Evolutionary conservation across 2,113 vertebrate genomes (phyloP).

Genomic region (Bostrychus sinensis): DNA sequence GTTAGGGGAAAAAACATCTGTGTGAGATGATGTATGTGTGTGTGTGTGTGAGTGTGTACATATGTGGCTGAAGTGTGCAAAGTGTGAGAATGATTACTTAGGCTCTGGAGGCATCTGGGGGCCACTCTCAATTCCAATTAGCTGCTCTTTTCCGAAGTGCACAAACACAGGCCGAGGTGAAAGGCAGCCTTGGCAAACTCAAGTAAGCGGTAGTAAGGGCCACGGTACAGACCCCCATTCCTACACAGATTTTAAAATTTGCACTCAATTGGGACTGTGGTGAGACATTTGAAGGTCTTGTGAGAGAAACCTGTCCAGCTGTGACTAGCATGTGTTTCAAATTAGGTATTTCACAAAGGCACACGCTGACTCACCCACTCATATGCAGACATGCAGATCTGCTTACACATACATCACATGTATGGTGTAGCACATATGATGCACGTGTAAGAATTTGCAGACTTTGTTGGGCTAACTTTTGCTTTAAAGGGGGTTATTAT

Average conservation of each 20-base stretch:
- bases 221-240: conserved; percentile 18
- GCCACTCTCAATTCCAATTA: conserved; percentile 72
- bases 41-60: conserved; percentile 8
- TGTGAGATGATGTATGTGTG: conserved; percentile 49
- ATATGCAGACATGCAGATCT: conserved; percentile 21
- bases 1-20: conserved; percentile 62
- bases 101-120: conserved; percentile 63
- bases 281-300: conserved; percentile 70
- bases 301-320: conserved; percentile 70
- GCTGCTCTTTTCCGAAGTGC: conserved; percentile 50
- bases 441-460: background rate
- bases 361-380: conserved; percentile 44
- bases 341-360: conserved; percentile 64
- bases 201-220: conserved; percentile 31
- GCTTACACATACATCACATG: conserved; percentile 11
- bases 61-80: conserved; percentile 4
- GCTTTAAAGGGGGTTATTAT: no score
- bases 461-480: background rate
- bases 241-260: conserved; percentile 56
- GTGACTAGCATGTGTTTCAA: conserved; percentile 71
- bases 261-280: conserved; percentile 54
- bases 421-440: conserved; percentile 7
- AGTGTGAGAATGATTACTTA: conserved; percentile 51
- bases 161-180: conserved; percentile 55
- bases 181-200: conserved; percentile 39